A percentile compares a stretch with the other conserved stretches of the same genome.
Evolutionary conservation across 53 echinoderm and acorn worm genomes (phyloP).

Genomic region (Arbacia lixula): DNA sequence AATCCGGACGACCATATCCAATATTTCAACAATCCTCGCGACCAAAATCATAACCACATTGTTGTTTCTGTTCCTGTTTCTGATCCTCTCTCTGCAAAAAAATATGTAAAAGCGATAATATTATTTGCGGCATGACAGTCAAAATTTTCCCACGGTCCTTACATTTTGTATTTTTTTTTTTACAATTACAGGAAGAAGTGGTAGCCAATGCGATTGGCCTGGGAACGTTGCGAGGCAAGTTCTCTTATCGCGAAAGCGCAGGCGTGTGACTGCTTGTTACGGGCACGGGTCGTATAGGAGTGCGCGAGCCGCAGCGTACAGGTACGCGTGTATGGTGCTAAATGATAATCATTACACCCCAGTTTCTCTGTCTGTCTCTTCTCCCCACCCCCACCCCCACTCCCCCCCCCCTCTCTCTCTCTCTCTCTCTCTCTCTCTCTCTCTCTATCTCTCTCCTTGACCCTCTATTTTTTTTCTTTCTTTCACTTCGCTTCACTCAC

Average conservation of each 20-base stretch:
- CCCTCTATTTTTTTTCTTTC: not conserved
- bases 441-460: not conserved
- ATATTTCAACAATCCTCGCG: too few species aligned
- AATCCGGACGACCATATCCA: too few species aligned
- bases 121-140: not conserved
- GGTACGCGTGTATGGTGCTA: too few species aligned
- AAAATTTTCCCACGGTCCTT: conserved; percentile 41
- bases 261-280: not conserved
- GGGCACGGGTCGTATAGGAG: not conserved
- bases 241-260: conserved; percentile 24
- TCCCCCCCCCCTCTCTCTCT: not conserved
- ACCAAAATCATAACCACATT: too few species aligned
- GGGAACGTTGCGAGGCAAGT: conserved; percentile 5
- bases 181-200: conserved; percentile 45
- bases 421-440: not conserved
- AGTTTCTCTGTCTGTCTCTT: not conserved
- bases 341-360: conserved; percentile 51
- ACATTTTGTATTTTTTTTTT: conserved; percentile 12
- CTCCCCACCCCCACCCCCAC: conserved; percentile 20
- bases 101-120: conserved; percentile 25
- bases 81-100: too few species aligned
- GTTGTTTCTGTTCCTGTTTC: too few species aligned
- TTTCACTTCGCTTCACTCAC: not conserved
- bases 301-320: not conserved
- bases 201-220: conserved; percentile 24